These are phyloP conservation scores for Rosalia funebris DNA, from an alignment of 2,888 invertebrate species.

Conservation along the genomic window DNA sequence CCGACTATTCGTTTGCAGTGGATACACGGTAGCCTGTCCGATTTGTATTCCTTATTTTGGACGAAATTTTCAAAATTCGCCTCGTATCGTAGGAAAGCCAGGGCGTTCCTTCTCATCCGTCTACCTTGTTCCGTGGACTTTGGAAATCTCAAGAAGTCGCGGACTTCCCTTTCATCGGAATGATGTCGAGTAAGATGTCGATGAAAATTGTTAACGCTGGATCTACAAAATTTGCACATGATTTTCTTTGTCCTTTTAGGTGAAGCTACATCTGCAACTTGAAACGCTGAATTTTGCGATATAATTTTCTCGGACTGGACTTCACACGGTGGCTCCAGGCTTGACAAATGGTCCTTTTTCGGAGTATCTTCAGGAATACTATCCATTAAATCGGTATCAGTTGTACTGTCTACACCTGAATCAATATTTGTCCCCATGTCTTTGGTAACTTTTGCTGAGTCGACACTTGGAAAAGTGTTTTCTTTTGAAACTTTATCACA, in stretches of 20 bases:
- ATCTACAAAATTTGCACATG: slow-evolving; percentile 32
- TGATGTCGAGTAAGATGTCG: slow-evolving; percentile 30
- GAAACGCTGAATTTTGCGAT: background rate
- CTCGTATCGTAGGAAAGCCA: slow-evolving; percentile 23
- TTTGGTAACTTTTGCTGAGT: too few relatives aligned
- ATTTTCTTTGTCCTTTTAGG: slow-evolving; percentile 26
- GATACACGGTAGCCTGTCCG: slow-evolving; percentile 32
- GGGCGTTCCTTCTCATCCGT: slow-evolving; percentile 28
- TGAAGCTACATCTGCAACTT: background rate
- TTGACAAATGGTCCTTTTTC: too few relatives aligned
- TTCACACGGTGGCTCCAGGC: too few relatives aligned
- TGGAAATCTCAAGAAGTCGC: slow-evolving; percentile 29
- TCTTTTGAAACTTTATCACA: too few relatives aligned
- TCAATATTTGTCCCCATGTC: too few relatives aligned
- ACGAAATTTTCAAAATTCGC: slow-evolving; percentile 26
- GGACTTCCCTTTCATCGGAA: slow-evolving; percentile 33
- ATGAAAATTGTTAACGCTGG: slow-evolving; percentile 36
- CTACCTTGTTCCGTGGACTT: slow-evolving; percentile 28
- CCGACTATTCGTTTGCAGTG: slow-evolving; percentile 33
- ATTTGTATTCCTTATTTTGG: slow-evolving; percentile 9
- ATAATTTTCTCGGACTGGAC: background rate
- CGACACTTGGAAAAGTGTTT: too few relatives aligned
- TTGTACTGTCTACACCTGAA: too few relatives aligned
- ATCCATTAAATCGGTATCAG: too few relatives aligned
- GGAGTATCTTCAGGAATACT: too few relatives aligned